Base-by-base conservation (phyloP, 2,113 vertebrate species). In the Myrmecobius fasciatus region DNA sequence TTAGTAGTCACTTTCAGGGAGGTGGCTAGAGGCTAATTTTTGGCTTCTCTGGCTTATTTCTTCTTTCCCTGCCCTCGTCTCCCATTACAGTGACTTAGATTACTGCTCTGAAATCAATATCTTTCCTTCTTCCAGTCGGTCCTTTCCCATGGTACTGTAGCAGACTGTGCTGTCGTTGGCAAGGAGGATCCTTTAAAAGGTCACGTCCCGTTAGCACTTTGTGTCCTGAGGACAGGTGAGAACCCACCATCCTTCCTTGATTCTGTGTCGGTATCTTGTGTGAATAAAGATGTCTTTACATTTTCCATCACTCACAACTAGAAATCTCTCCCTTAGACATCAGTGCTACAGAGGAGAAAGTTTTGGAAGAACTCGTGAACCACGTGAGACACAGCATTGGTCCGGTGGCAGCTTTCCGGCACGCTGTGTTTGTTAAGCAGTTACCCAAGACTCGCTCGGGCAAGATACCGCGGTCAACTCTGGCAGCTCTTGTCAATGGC, bases 391-490 rank as follows among this genome's bases (percentile, higher is more conserved):
- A 98, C 92, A 98, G 91, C 92, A 98, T 99, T 46, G 99, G 99
- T 20, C 99, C 99, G 0, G 99, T 99, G 43, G 99, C 99, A 53
- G 99, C 99, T 54, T 99, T 99, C 95, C 99, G 98, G 97, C 99
- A 98, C 90, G 99, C 98, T 0, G 95, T 99, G 26, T 99, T 99
- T 96, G 99, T 99, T 54, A 97, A 97, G 3, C 98, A 98, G 48
- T 96, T 99, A 36, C 99, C 99, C 3, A 99, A 99, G 98, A 99
- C 99, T 0, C 99, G 99, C 89, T 99, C 99, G 0, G 99, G 99
- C 90, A 99, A 99, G 98, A 99, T 99, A 67, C 99, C 99, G 2
- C 99, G 99, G 46, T 99, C 99, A 2, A 94, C 99, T 91, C 98
- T 99, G 6, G 98, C 99, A 89, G 98, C 98, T 11, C 98, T 99